Evolutionary conservation across 2,797 vertebrate species (phyloP).

Genomic region (Lerista edwardsae): DNA sequence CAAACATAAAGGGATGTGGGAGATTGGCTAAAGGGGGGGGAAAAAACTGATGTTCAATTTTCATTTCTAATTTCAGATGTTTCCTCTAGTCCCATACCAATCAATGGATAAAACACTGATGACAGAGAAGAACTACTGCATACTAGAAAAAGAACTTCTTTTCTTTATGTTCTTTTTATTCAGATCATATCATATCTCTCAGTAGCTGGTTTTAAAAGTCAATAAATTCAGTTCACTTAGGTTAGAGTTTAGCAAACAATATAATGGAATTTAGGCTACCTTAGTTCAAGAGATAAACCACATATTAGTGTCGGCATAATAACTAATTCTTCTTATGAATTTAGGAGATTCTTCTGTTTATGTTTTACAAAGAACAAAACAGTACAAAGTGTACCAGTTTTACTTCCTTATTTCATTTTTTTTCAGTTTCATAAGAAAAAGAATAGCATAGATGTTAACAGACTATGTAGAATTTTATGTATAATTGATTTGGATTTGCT

Average conservation of each 20-base stretch:
- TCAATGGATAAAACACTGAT: not conserved
- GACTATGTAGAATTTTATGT: constrained; percentile 35
- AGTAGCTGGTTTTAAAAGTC: constrained; percentile 15
- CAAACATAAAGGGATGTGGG: not conserved
- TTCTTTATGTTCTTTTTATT: not conserved
- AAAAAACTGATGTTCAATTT: too few species aligned
- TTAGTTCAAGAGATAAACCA: constrained; percentile 19
- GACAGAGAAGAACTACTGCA: not conserved
- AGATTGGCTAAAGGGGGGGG: not conserved
- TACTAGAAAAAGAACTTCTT: constrained; percentile 10
- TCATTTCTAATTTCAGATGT: not conserved
- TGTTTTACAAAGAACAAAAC: too few species aligned
- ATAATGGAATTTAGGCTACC: constrained; percentile 33
- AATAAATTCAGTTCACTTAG: accelerated
- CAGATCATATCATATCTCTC: not conserved
- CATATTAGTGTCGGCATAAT: constrained; percentile 40
- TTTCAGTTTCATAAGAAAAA: too few species aligned
- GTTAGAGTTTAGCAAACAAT: constrained; percentile 3
- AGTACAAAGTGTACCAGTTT: too few species aligned
- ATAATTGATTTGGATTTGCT: constrained; percentile 44
- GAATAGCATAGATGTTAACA: too few species aligned
- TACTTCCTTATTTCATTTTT: too few species aligned
- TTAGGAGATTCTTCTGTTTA: too few species aligned
- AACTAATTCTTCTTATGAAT: too few species aligned
- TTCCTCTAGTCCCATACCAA: not conserved